Percentiles rank a stretch among this genome's conserved stretches.
phyloP scores from a whole-genome alignment of 2,888 invertebrate genomes.

The Neuroscelio doddi region DNA sequence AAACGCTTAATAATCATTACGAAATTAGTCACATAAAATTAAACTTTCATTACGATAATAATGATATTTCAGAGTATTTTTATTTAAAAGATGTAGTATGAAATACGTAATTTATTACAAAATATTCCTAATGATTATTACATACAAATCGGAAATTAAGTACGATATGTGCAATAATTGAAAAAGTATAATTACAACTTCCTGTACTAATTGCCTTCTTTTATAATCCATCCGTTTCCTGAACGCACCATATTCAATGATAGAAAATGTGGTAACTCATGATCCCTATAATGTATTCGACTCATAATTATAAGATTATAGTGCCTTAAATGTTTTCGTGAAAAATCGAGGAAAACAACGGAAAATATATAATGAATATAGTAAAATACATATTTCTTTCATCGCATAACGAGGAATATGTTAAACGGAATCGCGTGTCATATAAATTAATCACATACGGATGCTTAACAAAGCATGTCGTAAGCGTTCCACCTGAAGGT shows the following conservation, averaged over 20 bases:
- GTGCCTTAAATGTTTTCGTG: constrained; percentile 30
- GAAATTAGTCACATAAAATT: too few relatives aligned
- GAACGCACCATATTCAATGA: constrained; percentile 31
- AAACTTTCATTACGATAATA: too few relatives aligned
- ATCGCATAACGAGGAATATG: constrained; percentile 35
- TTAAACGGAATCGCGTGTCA: constrained; percentile 45
- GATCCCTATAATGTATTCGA: constrained; percentile 29
- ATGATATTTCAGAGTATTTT: too few relatives aligned
- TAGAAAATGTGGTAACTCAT: constrained; percentile 14
- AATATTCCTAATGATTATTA: too few relatives aligned
- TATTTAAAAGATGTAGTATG: too few relatives aligned
- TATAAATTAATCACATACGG: constrained; percentile 45
- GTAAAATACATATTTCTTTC: constrained; percentile 27
- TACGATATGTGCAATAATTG: not conserved
- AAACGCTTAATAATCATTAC: too few relatives aligned
- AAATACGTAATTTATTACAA: too few relatives aligned
- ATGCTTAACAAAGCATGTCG: constrained; percentile 42
- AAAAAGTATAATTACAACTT: constrained; percentile 25
- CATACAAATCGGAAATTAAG: too few relatives aligned
- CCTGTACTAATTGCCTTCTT: constrained; percentile 34
- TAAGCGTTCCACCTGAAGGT: constrained; percentile 36
- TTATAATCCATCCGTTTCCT: constrained; percentile 42
- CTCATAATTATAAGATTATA: constrained; percentile 37
- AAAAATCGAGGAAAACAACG: constrained; percentile 32
- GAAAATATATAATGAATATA: constrained; percentile 18